phyloP scores from a whole-genome alignment of 2,797 vertebrate species.

The Malacoctenus gilli region DNA sequence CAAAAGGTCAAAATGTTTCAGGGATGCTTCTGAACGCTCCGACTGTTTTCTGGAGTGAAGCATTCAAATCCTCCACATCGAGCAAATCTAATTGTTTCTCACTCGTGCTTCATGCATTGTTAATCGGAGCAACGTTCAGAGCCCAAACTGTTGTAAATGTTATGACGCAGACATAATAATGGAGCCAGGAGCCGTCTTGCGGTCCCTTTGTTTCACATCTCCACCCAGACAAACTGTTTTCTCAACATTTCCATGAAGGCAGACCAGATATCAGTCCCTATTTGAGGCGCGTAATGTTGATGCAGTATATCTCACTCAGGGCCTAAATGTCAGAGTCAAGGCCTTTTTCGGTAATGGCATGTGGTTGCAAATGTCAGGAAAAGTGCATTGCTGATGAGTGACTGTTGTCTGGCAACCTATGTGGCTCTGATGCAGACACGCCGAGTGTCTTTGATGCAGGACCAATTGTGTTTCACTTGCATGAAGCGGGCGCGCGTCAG shows the following conservation, averaged over 20 bases:
- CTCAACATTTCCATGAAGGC: constrained; percentile 64
- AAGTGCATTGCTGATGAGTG: constrained; percentile 69
- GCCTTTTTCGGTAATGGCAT: constrained; percentile 76
- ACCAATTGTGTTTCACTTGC: constrained; percentile 26
- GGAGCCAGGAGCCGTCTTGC: background rate
- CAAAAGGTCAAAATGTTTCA: no score
- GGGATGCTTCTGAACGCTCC: no score
- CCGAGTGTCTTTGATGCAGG: constrained; percentile 53
- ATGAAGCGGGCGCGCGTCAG: constrained; percentile 30
- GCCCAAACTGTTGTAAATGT: background rate
- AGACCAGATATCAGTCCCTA: constrained; percentile 51
- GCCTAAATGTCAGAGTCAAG: constrained; percentile 82
- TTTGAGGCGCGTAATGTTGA: constrained; percentile 64
- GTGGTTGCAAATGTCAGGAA: constrained; percentile 81
- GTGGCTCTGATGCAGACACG: constrained; percentile 29
- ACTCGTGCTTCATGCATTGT: background rate
- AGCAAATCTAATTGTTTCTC: no score
- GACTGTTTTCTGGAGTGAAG: no score
- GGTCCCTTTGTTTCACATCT: constrained; percentile 11
- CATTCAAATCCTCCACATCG: no score
- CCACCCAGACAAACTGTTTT: constrained; percentile 20
- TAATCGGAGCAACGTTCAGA: background rate
- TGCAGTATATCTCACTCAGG: constrained; percentile 69
- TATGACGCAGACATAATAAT: background rate
- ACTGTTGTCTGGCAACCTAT: constrained; percentile 52